Conservation (phyloP, 2,797 vertebrate genomes). For the Gastrophryne carolinensis region DNA sequence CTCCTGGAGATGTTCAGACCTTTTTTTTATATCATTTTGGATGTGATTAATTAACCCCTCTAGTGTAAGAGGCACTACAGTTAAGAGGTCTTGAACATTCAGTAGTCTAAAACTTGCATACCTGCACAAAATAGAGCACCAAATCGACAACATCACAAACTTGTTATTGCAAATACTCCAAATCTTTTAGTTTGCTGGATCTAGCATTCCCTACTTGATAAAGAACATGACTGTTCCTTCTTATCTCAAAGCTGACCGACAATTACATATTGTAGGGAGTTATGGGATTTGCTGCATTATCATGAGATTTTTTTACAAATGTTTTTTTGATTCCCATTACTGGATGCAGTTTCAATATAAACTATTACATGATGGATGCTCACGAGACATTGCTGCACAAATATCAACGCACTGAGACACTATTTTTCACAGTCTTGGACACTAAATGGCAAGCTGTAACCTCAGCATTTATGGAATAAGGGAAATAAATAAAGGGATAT, state of each 20-base stretch:
- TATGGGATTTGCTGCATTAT: neutral
- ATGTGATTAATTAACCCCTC: conserved; percentile 55
- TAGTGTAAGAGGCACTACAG: conserved; percentile 56
- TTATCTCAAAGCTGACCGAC: neutral
- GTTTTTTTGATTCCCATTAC: neutral
- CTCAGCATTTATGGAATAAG: neutral
- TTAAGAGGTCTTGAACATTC: conserved; percentile 53
- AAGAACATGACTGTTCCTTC: neutral
- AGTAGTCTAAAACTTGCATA: conserved; percentile 59
- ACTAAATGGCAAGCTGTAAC: neutral
- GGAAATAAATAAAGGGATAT: neutral
- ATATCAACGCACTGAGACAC: neutral
- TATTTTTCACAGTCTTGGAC: neutral
- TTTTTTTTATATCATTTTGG: conserved; percentile 42
- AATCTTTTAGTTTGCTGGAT: too few species aligned
- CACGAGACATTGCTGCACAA: neutral
- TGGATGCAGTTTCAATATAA: neutral
- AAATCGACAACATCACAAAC: too few species aligned
- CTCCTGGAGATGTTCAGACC: conserved; percentile 48
- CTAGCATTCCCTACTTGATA: neutral
- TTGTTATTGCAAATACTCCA: too few species aligned
- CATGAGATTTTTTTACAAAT: neutral
- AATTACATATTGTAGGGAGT: neutral
- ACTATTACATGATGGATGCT: neutral
- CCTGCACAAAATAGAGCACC: too few species aligned